These are phyloP conservation scores for Megastigmus dorsalis DNA, from an alignment of 2,888 invertebrate genomes.

Conservation along the genomic window DNA sequence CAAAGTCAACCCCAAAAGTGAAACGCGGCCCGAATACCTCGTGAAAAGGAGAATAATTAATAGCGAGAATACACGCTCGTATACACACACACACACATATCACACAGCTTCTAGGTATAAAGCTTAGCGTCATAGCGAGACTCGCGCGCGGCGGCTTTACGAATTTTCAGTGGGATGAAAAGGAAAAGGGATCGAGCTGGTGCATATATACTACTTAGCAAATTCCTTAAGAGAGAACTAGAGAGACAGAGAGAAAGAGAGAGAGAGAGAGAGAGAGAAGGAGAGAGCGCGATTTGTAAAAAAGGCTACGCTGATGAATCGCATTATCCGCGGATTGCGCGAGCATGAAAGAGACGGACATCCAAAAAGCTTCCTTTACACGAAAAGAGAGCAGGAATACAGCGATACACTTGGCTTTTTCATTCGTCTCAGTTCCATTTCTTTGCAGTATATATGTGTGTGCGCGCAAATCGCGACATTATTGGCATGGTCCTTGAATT, in stretches of 20 bases:
- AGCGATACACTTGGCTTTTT: not conserved
- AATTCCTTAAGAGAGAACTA: not conserved
- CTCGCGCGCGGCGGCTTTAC: not conserved
- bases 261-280: not conserved
- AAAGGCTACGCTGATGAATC: constrained; percentile 39
- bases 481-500: constrained; percentile 18
- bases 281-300: not conserved
- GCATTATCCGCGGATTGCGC: constrained; percentile 20
- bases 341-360: not conserved
- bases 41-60: constrained; percentile 22
- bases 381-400: not conserved
- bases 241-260: not conserved
- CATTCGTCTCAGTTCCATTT: constrained; percentile 7
- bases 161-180: constrained; percentile 8
- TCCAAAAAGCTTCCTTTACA: not conserved
- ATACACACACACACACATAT: too few relatives aligned
- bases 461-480: constrained; percentile 6
- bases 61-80: not conserved
- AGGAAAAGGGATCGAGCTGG: constrained; percentile 2
- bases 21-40: not conserved
- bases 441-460: not conserved
- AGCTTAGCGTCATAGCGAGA: not conserved
- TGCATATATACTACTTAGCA: constrained; percentile 3
- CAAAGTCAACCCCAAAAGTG: not conserved
- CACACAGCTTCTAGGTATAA: too few relatives aligned